phyloP scores from a whole-genome alignment of 2,888 invertebrate species.

The Metopia argyrocephala region DNA sequence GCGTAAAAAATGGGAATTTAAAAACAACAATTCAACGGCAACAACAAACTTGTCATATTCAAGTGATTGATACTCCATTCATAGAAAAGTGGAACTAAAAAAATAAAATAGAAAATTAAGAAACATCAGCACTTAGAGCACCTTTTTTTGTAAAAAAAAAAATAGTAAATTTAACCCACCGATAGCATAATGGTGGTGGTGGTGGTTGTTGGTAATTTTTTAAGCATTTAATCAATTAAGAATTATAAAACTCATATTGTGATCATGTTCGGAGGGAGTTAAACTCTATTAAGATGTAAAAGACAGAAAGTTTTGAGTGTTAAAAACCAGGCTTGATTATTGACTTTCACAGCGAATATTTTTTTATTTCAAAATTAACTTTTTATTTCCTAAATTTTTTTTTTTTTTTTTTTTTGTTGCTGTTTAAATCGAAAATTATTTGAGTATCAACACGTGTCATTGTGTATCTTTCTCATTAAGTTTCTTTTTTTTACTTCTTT shows the following conservation, averaged over 20 bases:
- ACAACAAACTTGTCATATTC: constrained; percentile 38
- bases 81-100: background rate
- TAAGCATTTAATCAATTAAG: constrained; percentile 76
- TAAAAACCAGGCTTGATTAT: constrained; percentile 45
- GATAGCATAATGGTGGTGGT: constrained; percentile 61
- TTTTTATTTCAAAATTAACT: constrained; percentile 19
- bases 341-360: constrained; percentile 51
- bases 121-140: constrained; percentile 52
- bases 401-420: constrained; percentile 54
- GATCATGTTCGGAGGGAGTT: constrained; percentile 64
- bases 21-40: constrained; percentile 27
- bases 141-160: constrained; percentile 43
- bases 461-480: constrained; percentile 66
- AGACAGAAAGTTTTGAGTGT: background rate
- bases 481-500: constrained; percentile 25
- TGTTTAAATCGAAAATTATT: constrained; percentile 42
- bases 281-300: background rate
- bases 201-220: constrained; percentile 70
- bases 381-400: constrained; percentile 15
- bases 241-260: constrained; percentile 41
- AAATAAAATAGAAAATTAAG: background rate
- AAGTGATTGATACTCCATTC: constrained; percentile 53
- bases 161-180: background rate
- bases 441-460: constrained; percentile 67
- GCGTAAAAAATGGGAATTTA: constrained; percentile 61